Evolutionary conservation across 2,113 vertebrate genomes (phyloP), one percentile per base, ranked within the genome.

Genomic region (Capra hircus): DNA sequence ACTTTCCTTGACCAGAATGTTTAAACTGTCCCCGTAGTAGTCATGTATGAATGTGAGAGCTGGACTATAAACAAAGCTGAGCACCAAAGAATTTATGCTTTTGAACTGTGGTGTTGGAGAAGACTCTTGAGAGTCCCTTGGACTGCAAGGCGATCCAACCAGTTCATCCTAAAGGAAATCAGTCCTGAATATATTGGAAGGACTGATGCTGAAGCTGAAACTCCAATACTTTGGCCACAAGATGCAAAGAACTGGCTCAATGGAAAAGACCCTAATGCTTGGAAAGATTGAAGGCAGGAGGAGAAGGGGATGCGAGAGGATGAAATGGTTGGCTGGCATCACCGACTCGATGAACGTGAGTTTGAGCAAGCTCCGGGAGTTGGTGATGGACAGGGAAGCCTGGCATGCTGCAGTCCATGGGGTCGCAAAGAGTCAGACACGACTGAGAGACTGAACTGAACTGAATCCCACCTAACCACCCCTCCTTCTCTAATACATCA

Each of bases 371-470:
- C n/a, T 71, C 64, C 4, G 1, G 64, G 64, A 71, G n/a, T 71
- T 71, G 64, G 9, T 36, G 64, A 71, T 36, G 10, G 64, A 71
- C 64, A 71, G 64, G 64, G n/a, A 71, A 36, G n/a, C n/a, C 64
- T 71, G n/a, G n/a, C 2, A 0, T 23, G 64, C 64, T 71, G 4
- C n/a, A 67, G n/a, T 71, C n/a, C n/a, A 36, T 23, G 64, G n/a
- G n/a, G n/a, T 71, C 0, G 0, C 17, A 71, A 36, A 71, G 19
- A 21, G n/a, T 71, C 0, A 2, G 64, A 71, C n/a, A 23, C 0
- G 4, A 71, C n/a, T 71, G 19, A 36, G 19, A 9, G 4, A 36
- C n/a, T 71, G 9, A 71, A 11, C 9, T 36, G 64, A 71, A 71
- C 64, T 71, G n/a, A 71, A 17, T 19, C 81, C 43, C 7, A 52